Conservation (phyloP, 1,140 invertebrate genomes). For the Camponotus pennsylvanicus region DNA sequence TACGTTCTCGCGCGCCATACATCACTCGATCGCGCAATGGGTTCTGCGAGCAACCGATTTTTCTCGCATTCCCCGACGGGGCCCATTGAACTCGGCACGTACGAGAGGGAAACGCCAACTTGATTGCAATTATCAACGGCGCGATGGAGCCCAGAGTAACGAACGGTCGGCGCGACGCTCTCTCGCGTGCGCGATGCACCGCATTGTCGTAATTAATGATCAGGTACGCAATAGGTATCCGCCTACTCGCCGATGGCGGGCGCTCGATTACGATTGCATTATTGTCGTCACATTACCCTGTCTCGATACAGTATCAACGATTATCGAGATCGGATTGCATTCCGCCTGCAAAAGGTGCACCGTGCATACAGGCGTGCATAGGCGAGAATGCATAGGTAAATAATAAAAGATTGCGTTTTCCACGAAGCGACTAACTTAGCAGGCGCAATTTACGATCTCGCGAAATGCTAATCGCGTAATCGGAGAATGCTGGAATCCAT, state of each 20-base stretch:
- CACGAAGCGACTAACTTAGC: background rate
- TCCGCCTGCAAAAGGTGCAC: constrained; percentile 76
- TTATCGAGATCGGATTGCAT: background rate
- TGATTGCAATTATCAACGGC: constrained; percentile 60
- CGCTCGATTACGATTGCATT: constrained; percentile 42
- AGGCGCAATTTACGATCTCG: background rate
- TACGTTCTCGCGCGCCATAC: constrained; percentile 70
- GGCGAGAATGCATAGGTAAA: constrained; percentile 67
- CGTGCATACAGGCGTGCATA: constrained; percentile 73
- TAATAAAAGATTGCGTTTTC: constrained; percentile 29
- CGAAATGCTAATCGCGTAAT: background rate
- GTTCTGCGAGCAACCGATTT: constrained; percentile 20
- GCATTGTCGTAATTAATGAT: constrained; percentile 63
- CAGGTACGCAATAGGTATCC: constrained; percentile 23
- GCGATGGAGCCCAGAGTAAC: constrained; percentile 33
- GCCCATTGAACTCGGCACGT: constrained; percentile 2
- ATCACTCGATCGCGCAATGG: constrained; percentile 72
- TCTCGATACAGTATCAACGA: constrained; percentile 16
- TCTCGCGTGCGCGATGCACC: constrained; percentile 27
- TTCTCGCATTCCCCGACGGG: constrained; percentile 22
- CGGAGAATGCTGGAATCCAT: too few species aligned
- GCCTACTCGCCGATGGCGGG: constrained; percentile 54
- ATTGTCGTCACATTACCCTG: constrained; percentile 62
- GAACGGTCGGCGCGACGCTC: constrained; percentile 10
- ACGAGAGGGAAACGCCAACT: constrained; percentile 29